phyloP scores from a whole-genome alignment of 2,888 invertebrate genomes.

The Ochropacha duplaris region DNA sequence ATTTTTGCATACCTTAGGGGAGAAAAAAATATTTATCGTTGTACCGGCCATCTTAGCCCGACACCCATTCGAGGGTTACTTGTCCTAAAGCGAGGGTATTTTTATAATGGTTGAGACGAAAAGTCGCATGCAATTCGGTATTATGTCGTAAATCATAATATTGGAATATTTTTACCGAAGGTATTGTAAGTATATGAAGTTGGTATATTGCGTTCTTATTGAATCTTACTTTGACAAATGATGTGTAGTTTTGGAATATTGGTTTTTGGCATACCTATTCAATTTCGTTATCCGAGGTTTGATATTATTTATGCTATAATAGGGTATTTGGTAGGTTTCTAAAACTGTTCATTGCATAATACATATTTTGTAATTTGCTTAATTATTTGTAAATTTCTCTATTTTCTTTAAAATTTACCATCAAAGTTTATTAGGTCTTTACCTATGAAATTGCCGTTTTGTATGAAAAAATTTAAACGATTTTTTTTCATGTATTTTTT shows the following conservation, averaged over 20 bases:
- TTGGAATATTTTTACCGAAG: slow-evolving; percentile 68
- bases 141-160: slow-evolving; percentile 77
- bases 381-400: no score
- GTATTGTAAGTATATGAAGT: slow-evolving; percentile 47
- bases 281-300: neutral
- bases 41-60: slow-evolving; percentile 38
- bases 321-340: no score
- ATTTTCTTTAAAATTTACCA: no score
- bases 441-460: no score
- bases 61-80: slow-evolving; percentile 15
- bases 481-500: no score
- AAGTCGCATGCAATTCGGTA: slow-evolving; percentile 52
- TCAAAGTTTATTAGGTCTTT: no score
- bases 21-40: slow-evolving; percentile 63
- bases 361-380: no score
- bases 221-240: slow-evolving; percentile 76
- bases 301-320: no score
- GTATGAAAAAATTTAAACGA: no score
- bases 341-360: no score
- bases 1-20: slow-evolving; percentile 78
- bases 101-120: slow-evolving; percentile 24
- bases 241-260: slow-evolving; percentile 43
- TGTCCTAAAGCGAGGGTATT: slow-evolving; percentile 12
- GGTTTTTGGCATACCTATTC: slow-evolving; percentile 26
- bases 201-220: slow-evolving; percentile 62